phyloP scores from a whole-genome alignment of 2,113 vertebrate genomes.

The Semicossyphus pulcher region DNA sequence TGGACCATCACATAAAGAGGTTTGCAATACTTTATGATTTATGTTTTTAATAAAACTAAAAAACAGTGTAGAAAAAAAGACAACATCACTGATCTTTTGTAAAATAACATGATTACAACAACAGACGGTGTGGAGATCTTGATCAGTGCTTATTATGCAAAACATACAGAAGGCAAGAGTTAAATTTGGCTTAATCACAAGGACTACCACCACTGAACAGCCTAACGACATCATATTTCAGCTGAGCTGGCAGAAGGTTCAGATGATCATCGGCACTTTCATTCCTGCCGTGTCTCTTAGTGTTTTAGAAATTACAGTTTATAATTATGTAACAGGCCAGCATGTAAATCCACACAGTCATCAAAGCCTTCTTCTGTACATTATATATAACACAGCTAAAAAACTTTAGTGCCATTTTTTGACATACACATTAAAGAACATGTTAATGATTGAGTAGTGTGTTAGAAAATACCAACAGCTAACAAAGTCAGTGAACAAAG shows the following conservation, averaged over 20 bases:
- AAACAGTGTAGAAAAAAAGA: constrained; percentile 38
- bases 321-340: constrained; percentile 2
- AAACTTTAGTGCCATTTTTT: not conserved
- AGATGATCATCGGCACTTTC: not conserved
- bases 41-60: constrained; percentile 60
- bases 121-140: not conserved
- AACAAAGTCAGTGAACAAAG: constrained; percentile 42
- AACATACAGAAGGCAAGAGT: constrained; percentile 32
- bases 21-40: not conserved
- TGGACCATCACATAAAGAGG: too few species aligned
- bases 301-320: constrained; percentile 10
- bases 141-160: constrained; percentile 32
- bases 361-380: constrained; percentile 10
- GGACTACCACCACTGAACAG: not conserved
- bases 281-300: not conserved
- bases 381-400: not conserved
- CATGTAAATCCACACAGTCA: not conserved
- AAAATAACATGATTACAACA: constrained; percentile 2
- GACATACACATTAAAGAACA: constrained; percentile 4
- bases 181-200: constrained; percentile 17
- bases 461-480: constrained; percentile 18
- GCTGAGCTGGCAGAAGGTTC: too few species aligned
- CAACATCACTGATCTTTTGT: not conserved
- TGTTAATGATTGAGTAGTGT: not conserved
- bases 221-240: not conserved